A percentile compares a stretch with the other conserved stretches of the same genome.
phyloP scores from a whole-genome alignment of 2,113 vertebrate species.

The Hypocryptadius cinnamomeus region DNA sequence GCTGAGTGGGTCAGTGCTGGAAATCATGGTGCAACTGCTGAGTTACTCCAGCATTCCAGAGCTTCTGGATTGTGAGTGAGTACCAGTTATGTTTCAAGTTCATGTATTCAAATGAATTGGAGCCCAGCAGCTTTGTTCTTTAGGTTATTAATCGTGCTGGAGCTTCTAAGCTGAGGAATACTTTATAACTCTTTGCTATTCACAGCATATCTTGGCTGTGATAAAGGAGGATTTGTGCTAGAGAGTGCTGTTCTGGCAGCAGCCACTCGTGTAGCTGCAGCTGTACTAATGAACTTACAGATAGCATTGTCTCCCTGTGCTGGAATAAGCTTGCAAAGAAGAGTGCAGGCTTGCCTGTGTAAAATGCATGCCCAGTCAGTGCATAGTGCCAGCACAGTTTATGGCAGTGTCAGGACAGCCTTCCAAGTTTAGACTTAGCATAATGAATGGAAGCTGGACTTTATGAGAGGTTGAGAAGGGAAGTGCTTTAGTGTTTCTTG shows the following conservation, averaged over 20 bases:
- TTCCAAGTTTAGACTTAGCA: neutral
- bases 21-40: neutral
- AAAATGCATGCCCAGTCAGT: neutral
- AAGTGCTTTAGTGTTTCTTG: neutral
- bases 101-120: rapidly evolving
- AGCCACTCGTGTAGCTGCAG: neutral
- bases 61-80: neutral
- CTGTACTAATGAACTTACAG: neutral
- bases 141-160: neutral
- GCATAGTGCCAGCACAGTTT: neutral
- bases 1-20: neutral
- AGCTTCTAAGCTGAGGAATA: neutral
- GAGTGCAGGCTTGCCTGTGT: neutral
- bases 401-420: neutral
- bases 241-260: neutral
- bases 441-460: neutral
- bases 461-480: neutral
- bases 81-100: neutral
- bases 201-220: neutral
- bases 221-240: neutral
- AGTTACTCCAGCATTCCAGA: neutral
- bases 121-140: neutral
- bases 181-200: neutral
- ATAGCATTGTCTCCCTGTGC: neutral
- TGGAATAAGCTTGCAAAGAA: neutral